Base-by-base conservation (phyloP, 2,888 invertebrate species). In the Artemia sinica region DNA sequence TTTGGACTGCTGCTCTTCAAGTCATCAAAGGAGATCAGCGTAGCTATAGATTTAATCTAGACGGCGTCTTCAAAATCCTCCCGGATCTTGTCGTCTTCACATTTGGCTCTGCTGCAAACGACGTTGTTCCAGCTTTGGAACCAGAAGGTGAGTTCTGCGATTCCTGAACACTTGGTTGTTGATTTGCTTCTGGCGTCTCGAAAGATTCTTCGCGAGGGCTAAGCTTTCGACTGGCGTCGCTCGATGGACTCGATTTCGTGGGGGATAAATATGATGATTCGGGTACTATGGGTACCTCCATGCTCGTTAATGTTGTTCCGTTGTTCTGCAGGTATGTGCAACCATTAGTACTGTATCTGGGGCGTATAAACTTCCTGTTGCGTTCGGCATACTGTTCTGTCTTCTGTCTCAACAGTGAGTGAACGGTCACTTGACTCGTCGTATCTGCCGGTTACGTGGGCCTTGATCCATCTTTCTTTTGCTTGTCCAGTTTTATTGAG, bases 11-110 rank as follows among this genome's bases (percentile, higher is more conserved):
- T 52, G 1, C 52, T 52, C 4, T 4, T 14, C 4, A 2, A 52
- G 4, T 2, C 4, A 4, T 3, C 4, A 2, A 1, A 52, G 4
- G 2, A 4, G 52, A 4, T 1, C 4, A 2, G 1, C 28, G 4
- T 28, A 4, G 28, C 28, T 28, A 28, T 2, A 28, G 28, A 28
- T 28, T 28, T 28, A 28, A 28, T 28, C 28, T 28, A 28, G 28
- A 2, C 52, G 52, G 52, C 52, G 1, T 4, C 52, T 52, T 52
- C 4, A 52, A 3, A 52, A 52, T 4, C 52, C 52, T 52, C 3
- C 52, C 4, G 1, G 52, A 52, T 52, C 52, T 52, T 52, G 52
- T 52, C 52, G 52, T 52, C 52, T 52, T 52, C 4, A 52, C 3
- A 14, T 13, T 52, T 14, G 52, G 52, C 4, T 52, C 2, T 52